Conservation (phyloP, 2,797 vertebrate genomes). For the Stomatorhinus walkeri region DNA sequence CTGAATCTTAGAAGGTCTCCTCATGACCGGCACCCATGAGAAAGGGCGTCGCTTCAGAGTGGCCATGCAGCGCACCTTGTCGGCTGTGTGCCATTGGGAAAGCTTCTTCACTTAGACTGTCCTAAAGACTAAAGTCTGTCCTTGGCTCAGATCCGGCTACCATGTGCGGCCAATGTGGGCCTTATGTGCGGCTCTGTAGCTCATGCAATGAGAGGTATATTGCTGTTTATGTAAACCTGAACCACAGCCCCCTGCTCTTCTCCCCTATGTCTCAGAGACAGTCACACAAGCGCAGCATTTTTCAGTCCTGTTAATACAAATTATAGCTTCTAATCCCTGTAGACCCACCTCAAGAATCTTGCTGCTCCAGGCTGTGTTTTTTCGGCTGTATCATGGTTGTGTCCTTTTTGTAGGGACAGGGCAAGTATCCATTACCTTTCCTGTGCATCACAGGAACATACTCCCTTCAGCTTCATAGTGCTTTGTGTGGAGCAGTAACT, state of each 20-base stretch:
- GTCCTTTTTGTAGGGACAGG: neutral
- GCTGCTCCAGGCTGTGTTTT: neutral
- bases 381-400: neutral
- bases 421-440: neutral
- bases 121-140: neutral
- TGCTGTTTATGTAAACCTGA: neutral
- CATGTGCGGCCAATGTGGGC: neutral
- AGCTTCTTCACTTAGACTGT: neutral
- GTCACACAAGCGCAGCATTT: neutral
- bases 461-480: neutral
- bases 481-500: neutral
- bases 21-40: neutral
- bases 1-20: neutral
- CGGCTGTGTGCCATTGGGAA: neutral
- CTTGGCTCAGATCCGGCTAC: neutral
- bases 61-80: neutral
- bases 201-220: neutral
- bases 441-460: neutral
- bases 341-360: neutral
- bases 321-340: neutral
- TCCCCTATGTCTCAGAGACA: neutral
- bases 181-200: neutral
- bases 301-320: neutral
- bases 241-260: neutral
- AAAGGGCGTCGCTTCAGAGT: neutral